Base-by-base conservation (phyloP, 1,140 invertebrate genomes). In the Drosophila navojoa region DNA sequence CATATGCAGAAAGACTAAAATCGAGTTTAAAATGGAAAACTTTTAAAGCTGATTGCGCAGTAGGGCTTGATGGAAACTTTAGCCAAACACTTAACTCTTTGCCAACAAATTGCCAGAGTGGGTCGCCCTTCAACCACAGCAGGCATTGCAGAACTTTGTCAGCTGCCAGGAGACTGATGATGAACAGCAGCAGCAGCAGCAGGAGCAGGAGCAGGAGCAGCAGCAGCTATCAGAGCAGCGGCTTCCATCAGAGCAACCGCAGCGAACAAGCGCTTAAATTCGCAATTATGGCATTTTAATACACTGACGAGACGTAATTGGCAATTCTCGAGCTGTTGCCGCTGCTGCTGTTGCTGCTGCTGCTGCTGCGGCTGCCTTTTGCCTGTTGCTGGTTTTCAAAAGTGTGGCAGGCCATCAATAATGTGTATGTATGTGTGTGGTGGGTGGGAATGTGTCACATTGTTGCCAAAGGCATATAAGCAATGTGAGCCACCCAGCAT, bases 221-320 rank as follows among this genome's bases (percentile, higher is more conserved):
- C 32, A 27, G 11, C 44, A n/a, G 27, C 42, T 32, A 71, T 72
- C 58, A 38, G 44, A 25, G 50, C 32, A 38, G 15, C 44, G n/a
- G 55, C 15, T 15, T 27, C 42, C 32, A 63, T 72, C 58, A 38
- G 44, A 25, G 50, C 45, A 25, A 61, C 69, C 70, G 57, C 74
- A 68, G 40, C 52, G 76, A 55, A 59, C 66, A 50, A 57, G 55
- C 62, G 71, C 82, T 79, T 79, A 57, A 89, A 84, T 77, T 86
- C 62, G 76, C 79, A 89, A 89, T 87, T 87, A 87, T 87, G 82
- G 66, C 85, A 71, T 79, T 89, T 87, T 87, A 87, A 87, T 87
- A 84, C 74, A 87, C 81, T 61, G 58, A 69, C 63, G 57, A 77
- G 66, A 45, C 68, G 72, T 86, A 79, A 86, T 87, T 86, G 82